Conservation (phyloP, 2,113 vertebrate species). For the Gavia stellata region DNA sequence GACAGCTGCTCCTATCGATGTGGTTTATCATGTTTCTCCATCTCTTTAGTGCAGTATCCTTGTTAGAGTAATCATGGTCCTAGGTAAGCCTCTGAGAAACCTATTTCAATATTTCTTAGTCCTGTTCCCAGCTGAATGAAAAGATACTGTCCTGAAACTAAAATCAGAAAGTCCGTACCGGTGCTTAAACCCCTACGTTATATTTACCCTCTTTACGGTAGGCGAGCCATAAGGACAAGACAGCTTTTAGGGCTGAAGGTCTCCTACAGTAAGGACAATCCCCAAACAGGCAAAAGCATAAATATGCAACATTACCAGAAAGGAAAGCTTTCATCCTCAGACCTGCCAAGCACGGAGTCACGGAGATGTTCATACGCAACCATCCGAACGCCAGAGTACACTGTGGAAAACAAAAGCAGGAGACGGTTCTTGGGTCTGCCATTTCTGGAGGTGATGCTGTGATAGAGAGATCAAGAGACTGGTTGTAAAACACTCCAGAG, state of each 20-base stretch:
- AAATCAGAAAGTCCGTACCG: not conserved
- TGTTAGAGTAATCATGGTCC: not conserved
- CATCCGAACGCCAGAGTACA: conserved; percentile 85
- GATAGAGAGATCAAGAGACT: not conserved
- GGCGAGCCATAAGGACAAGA: not conserved
- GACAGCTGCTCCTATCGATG: not conserved
- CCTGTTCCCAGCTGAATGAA: not conserved
- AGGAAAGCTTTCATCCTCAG: conserved; percentile 75
- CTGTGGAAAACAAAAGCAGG: conserved; percentile 55
- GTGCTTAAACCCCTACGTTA: not conserved
- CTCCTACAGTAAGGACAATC: not conserved
- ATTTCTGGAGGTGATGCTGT: not conserved
- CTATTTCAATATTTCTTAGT: not conserved
- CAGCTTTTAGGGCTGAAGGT: not conserved
- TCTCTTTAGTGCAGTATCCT: not conserved
- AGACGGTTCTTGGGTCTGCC: not conserved
- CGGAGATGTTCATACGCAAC: conserved; percentile 81
- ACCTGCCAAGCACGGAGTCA: conserved; percentile 77
- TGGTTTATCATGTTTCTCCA: not conserved
- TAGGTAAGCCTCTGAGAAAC: not conserved
- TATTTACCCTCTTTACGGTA: not conserved
- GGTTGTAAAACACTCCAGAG: not conserved
- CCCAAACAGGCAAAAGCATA: not conserved
- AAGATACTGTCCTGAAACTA: not conserved
- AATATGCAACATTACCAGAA: conserved; percentile 74